phyloP scores from a whole-genome alignment of 2,888 invertebrate genomes.

The Cancer borealis region DNA sequence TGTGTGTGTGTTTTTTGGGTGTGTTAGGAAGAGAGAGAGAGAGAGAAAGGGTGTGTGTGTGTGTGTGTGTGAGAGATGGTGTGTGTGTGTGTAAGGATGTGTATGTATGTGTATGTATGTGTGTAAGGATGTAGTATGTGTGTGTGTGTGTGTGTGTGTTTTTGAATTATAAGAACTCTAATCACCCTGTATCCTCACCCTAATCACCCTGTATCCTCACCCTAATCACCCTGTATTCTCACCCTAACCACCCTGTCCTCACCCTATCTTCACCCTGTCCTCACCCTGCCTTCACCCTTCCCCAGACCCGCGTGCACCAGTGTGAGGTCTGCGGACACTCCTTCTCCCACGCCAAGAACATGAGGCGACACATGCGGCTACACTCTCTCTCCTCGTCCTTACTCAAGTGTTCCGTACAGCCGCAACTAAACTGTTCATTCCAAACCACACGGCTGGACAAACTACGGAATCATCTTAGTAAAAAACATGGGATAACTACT shows the following conservation, averaged over 20 bases:
- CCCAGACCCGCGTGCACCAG: conserved; percentile 80
- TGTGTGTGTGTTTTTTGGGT: too few species aligned
- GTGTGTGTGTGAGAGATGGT: too few species aligned
- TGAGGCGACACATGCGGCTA: conserved; percentile 82
- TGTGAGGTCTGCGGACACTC: conserved; percentile 83
- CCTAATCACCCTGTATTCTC: too few species aligned
- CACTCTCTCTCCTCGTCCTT: conserved; percentile 68
- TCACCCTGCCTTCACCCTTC: neutral
- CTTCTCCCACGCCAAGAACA: conserved; percentile 83
- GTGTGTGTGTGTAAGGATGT: too few species aligned
- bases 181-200: neutral
- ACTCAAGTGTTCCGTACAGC: conserved; percentile 55
- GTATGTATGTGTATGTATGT: too few species aligned
- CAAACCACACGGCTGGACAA: conserved; percentile 74
- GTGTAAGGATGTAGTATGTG: too few species aligned
- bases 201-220: neutral
- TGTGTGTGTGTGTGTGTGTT: too few species aligned
- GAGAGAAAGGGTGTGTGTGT: too few species aligned
- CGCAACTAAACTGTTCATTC: conserved; percentile 67
- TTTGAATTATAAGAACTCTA: too few species aligned
- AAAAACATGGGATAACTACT: conserved; percentile 69
- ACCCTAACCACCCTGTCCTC: too few species aligned
- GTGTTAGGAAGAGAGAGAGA: too few species aligned
- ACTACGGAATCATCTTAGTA: conserved; percentile 65
- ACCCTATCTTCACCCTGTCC: neutral